phyloP scores from a whole-genome alignment of 2,113 vertebrate species.

The Campylorhamphus procurvoides region DNA sequence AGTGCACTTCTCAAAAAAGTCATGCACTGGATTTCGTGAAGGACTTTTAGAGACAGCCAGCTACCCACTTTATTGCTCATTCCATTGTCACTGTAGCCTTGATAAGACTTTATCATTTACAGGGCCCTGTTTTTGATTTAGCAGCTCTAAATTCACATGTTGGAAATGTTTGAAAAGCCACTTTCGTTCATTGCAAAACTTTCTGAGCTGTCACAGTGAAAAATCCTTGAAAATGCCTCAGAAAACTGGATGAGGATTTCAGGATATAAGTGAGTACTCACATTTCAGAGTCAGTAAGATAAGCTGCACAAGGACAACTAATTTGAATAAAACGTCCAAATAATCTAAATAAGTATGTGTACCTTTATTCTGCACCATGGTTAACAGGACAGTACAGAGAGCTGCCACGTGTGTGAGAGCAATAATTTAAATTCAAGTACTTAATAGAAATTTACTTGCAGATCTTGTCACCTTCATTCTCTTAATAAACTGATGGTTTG shows the following conservation, averaged over 20 bases:
- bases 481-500: not conserved
- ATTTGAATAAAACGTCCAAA: not conserved
- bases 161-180: not conserved
- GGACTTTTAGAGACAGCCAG: not conserved
- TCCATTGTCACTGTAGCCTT: not conserved
- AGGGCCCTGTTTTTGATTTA: not conserved
- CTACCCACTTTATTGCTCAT: not conserved
- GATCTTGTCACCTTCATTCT: not conserved
- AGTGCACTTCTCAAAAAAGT: not conserved
- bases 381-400: not conserved
- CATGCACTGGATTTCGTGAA: not conserved
- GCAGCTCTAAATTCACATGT: not conserved
- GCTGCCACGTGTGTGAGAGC: not conserved
- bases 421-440: not conserved
- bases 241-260: not conserved
- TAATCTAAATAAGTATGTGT: not conserved
- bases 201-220: not conserved
- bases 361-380: not conserved
- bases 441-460: not conserved
- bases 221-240: not conserved
- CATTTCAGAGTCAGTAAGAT: not conserved
- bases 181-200: not conserved
- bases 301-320: not conserved
- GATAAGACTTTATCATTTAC: not conserved
- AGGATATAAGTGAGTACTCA: not conserved